Evolutionary conservation across 2,888 invertebrate species (phyloP).

Genomic region (Hirtodrosophila alboralis): DNA sequence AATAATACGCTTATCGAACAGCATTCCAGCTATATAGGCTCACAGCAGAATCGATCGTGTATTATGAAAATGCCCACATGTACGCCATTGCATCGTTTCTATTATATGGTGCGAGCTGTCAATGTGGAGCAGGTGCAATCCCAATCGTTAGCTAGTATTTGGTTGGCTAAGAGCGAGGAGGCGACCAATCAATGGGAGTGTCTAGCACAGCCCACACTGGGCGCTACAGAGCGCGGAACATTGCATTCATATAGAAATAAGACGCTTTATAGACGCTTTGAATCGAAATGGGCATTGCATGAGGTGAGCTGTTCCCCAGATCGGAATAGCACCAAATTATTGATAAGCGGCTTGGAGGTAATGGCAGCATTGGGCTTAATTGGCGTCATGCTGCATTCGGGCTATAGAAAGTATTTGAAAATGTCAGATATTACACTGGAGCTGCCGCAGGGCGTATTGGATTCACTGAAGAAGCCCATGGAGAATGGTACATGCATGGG

Average conservation of each 20-base stretch:
- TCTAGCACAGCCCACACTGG: conserved; percentile 24
- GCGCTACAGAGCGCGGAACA: conserved; percentile 4
- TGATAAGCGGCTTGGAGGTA: conserved; percentile 31
- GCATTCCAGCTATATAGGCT: conserved; percentile 55
- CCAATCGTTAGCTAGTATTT: background rate
- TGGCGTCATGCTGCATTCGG: conserved; percentile 54
- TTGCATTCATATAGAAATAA: conserved; percentile 48
- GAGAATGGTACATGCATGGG: conserved; percentile 26
- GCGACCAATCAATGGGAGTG: conserved; percentile 3
- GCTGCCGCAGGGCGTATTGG: conserved; percentile 78
- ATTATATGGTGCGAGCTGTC: conserved; percentile 79
- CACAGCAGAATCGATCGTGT: conserved; percentile 45
- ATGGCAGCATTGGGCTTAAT: conserved; percentile 31
- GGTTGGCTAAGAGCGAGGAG: no score
- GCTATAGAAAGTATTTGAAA: conserved; percentile 74
- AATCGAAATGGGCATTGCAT: conserved; percentile 64
- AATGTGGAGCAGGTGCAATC: conserved; percentile 62
- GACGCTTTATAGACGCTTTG: conserved; percentile 55
- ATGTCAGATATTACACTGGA: conserved; percentile 81
- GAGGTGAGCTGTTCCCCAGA: conserved; percentile 50
- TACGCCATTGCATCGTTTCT: conserved; percentile 42
- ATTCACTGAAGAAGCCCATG: conserved; percentile 68
- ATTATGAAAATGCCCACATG: conserved; percentile 53
- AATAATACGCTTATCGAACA: conserved; percentile 60
- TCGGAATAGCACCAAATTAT: conserved; percentile 24